A percentile compares a stretch with the other conserved stretches of the same genome.
These are phyloP conservation scores for Hippopotamyrus pictus DNA, from an alignment of 2,797 vertebrate species.

Conservation along the genomic window DNA sequence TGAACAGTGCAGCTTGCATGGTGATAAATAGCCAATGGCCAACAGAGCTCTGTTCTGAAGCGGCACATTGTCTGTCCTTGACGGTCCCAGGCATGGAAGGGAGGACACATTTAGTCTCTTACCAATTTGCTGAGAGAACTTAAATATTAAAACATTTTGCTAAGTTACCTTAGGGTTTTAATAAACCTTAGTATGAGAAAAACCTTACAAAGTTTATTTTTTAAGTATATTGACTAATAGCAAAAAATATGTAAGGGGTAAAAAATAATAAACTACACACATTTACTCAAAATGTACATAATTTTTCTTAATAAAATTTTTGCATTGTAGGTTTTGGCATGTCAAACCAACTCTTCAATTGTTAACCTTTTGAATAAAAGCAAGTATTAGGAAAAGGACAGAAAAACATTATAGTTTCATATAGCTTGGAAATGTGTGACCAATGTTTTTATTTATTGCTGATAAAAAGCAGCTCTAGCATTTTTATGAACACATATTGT, in stretches of 20 bases:
- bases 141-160: background rate
- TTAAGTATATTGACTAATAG: background rate
- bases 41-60: background rate
- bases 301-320: background rate
- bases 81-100: background rate
- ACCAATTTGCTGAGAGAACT: background rate
- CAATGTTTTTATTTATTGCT: background rate
- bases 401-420: background rate
- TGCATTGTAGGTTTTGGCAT: background rate
- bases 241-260: background rate
- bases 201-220: background rate
- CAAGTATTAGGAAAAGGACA: background rate
- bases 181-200: background rate
- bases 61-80: background rate
- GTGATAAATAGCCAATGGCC: background rate
- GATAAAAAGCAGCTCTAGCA: background rate
- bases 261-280: background rate
- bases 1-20: background rate
- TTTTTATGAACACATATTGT: background rate
- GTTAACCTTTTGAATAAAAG: background rate
- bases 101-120: background rate
- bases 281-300: background rate
- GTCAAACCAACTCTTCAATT: background rate
- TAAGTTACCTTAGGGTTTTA: background rate
- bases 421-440: background rate